These are phyloP conservation scores for Mamestra configurata DNA, from an alignment of 1,140 invertebrate species.

Conservation along the genomic window DNA sequence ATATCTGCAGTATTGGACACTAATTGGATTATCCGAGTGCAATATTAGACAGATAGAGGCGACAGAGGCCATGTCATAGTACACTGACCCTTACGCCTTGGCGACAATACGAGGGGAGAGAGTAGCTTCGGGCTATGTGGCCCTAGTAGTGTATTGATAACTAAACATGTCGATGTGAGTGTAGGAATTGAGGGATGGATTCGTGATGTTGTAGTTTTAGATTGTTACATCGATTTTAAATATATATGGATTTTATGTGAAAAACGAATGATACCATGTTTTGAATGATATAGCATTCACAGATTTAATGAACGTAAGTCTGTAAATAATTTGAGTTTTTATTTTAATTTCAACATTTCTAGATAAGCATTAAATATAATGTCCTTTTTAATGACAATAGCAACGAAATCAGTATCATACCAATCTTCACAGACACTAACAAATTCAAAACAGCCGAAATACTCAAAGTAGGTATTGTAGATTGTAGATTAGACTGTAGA, in stretches of 20 bases:
- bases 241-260: no score
- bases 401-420: no score
- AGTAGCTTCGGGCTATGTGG: slow-evolving; percentile 53
- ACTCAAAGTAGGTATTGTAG: not conserved
- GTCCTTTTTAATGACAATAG: no score
- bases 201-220: not conserved
- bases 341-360: no score
- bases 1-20: slow-evolving; percentile 63
- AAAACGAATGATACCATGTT: no score
- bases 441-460: not conserved
- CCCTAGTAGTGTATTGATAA: slow-evolving; percentile 20
- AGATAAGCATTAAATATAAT: no score
- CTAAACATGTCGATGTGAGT: slow-evolving; percentile 18
- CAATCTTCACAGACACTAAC: no score
- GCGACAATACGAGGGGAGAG: slow-evolving; percentile 70
- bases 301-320: no score
- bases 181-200: slow-evolving; percentile 33
- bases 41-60: slow-evolving; percentile 81
- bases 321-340: no score
- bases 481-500: not conserved
- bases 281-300: no score
- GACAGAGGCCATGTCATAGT: slow-evolving; percentile 63
- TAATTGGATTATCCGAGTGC: slow-evolving; percentile 84
- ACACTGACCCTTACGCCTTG: slow-evolving; percentile 75
- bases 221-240: slow-evolving; percentile 5